Percentiles rank a stretch among this genome's conserved stretches.
Conservation (phyloP, 2,888 invertebrate species). For the Antitype chi region DNA sequence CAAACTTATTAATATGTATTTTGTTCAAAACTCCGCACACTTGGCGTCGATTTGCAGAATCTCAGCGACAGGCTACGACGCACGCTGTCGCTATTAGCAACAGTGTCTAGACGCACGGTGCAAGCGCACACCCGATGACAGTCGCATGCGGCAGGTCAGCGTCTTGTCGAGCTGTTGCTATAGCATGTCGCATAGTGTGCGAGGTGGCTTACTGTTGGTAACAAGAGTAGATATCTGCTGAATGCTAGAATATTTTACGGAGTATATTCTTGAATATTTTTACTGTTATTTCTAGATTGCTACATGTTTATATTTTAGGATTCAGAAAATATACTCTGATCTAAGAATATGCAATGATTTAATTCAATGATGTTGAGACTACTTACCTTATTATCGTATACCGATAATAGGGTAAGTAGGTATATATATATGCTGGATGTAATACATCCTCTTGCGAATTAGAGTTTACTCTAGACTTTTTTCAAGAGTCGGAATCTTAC, state of each 20-base stretch:
- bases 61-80: neutral
- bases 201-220: neutral
- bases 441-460: neutral
- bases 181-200: neutral
- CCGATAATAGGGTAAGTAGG: neutral
- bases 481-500: neutral
- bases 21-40: neutral
- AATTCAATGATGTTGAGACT: neutral
- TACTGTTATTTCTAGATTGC: neutral
- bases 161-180: neutral
- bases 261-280: conserved; percentile 10
- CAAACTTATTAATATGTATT: no score
- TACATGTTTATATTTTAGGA: neutral
- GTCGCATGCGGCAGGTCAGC: neutral
- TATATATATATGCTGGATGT: neutral
- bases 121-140: neutral
- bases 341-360: neutral
- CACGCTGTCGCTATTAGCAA: neutral
- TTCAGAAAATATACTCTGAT: neutral
- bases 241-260: neutral
- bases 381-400: neutral
- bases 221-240: neutral
- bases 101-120: neutral
- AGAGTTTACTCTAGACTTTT: neutral
- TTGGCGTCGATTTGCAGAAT: neutral